Base-by-base conservation (phyloP, 92 coral and sea anemone species). In the Porites rus region DNA sequence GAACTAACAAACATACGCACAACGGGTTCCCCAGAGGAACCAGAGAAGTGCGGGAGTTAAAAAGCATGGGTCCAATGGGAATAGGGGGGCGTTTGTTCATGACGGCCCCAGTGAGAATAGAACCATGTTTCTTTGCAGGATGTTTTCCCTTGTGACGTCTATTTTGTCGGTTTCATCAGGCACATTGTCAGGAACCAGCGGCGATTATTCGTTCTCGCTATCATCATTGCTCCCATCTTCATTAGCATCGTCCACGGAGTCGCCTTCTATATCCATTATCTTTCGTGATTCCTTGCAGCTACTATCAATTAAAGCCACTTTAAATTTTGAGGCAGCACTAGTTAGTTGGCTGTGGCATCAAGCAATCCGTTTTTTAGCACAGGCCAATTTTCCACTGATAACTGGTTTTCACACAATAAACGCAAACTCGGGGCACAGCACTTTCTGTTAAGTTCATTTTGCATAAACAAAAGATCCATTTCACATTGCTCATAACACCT, bases 361-460 rank as follows among this genome's bases (percentile, higher is more conserved):
- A 16, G 74, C 86, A 43, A 87, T 59, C 38, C 86, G 86, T 75
- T 80, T 87, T 63, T 87, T 65, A 8, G 76, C 74, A 24, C 74
- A 88, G 75, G 68, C 77, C 65, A 80, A 72, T 65, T 80, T 87
- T 61, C 91, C 91, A 14, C 62, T 51, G 63, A 72, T 76, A 25
- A 83, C 81, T 54, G 31, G 25, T 24, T 24, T 24, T 24, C 25
- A 24, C 24, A 22, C 24, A 24, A 24, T 0, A 0, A 24, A 24
- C 25, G 25, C 25, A 24, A 24, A 24, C 25, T 24, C 25, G 25
- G 1, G 25, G 25, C 25, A 24, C 25, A 24, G 25, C 25, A 0
- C 25, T 24, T 24, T 24, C 25, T 24, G 25, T 24, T 24, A 24
- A 24, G 25, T 24, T 24, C 25, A 24, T 24, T 0, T 24, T 24